These are phyloP conservation scores for Dryomyza anilis DNA, from an alignment of 2,888 invertebrate genomes.

Conservation along the genomic window DNA sequence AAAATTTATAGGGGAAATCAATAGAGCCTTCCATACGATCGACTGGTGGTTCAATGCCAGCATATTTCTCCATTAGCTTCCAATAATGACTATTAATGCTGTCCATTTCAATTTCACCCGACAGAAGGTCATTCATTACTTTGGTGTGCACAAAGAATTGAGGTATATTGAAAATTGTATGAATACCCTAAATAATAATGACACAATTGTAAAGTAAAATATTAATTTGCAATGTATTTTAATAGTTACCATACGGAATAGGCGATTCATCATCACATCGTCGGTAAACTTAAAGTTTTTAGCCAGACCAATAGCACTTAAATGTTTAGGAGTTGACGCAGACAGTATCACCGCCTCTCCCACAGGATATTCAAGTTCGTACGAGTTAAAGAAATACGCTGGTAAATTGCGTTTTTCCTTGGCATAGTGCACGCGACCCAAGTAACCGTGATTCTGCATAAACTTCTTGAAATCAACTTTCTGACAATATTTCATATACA, in stretches of 20 bases:
- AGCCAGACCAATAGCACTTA: slow-evolving; percentile 48
- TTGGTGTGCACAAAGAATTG: slow-evolving; percentile 72
- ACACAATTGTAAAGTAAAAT: too few relatives aligned
- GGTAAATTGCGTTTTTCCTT: slow-evolving; percentile 52
- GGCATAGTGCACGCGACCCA: slow-evolving; percentile 54
- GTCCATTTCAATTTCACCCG: slow-evolving; percentile 65
- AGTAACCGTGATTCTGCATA: slow-evolving; percentile 55
- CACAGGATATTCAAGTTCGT: slow-evolving; percentile 54
- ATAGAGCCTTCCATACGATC: slow-evolving; percentile 71
- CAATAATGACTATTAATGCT: slow-evolving; percentile 72
- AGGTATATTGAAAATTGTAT: slow-evolving; percentile 74
- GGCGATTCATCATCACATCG: slow-evolving; percentile 49
- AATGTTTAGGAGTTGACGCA: slow-evolving; percentile 54
- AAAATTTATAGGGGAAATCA: slow-evolving; percentile 78
- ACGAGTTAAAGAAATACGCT: slow-evolving; percentile 54
- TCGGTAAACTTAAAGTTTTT: slow-evolving; percentile 49
- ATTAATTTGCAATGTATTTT: too few relatives aligned
- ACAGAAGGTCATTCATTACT: slow-evolving; percentile 73
- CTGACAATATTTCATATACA: slow-evolving; percentile 57
- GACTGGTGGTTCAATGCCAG: slow-evolving; percentile 71
- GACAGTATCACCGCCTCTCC: slow-evolving; percentile 57
- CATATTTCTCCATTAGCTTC: slow-evolving; percentile 67
- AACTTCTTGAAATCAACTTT: slow-evolving; percentile 56
- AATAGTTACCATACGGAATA: slow-evolving; percentile 53
- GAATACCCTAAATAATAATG: slow-evolving; percentile 63